These are phyloP conservation scores for Criorhina ranunculi DNA, from an alignment of 2,888 invertebrate genomes.

Conservation along the genomic window DNA sequence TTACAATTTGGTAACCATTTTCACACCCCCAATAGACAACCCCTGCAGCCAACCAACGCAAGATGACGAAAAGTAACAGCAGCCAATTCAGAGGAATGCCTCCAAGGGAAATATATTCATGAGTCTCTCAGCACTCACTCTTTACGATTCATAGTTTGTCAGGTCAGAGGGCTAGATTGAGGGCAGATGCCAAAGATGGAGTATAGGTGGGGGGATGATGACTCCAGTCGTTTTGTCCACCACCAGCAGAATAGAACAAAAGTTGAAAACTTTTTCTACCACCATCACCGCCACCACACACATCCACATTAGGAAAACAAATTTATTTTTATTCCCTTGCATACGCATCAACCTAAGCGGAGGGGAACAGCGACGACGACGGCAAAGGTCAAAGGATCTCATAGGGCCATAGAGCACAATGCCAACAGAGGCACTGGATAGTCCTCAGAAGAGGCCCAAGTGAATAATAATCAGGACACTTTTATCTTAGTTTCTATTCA, in stretches of 20 bases:
- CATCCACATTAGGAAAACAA: constrained; percentile 72
- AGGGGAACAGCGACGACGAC: constrained; percentile 28
- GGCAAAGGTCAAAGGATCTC: constrained; percentile 74
- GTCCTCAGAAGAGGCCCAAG: constrained; percentile 71
- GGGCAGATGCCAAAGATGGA: constrained; percentile 46
- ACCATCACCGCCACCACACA: constrained; percentile 43
- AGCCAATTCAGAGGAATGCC: constrained; percentile 76
- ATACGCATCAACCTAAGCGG: constrained; percentile 62
- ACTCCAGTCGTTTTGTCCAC: constrained; percentile 47
- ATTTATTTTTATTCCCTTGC: constrained; percentile 76
- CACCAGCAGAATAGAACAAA: constrained; percentile 55
- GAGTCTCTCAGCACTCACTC: constrained; percentile 70
- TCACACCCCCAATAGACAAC: constrained; percentile 60
- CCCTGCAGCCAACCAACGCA: constrained; percentile 33
- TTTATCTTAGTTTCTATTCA: constrained; percentile 75
- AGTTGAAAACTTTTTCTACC: constrained; percentile 66
- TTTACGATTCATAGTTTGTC: constrained; percentile 71
- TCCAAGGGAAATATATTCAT: constrained; percentile 77
- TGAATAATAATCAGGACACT: constrained; percentile 77
- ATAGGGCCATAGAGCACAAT: constrained; percentile 48
- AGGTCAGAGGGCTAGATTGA: constrained; percentile 7
- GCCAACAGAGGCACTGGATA: constrained; percentile 28
- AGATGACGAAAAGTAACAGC: constrained; percentile 74
- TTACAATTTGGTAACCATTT: constrained; percentile 76
- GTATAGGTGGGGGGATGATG: constrained; percentile 23